Base-by-base conservation (phyloP, 2,113 vertebrate genomes). In the Hymenochirus boettgeri region DNA sequence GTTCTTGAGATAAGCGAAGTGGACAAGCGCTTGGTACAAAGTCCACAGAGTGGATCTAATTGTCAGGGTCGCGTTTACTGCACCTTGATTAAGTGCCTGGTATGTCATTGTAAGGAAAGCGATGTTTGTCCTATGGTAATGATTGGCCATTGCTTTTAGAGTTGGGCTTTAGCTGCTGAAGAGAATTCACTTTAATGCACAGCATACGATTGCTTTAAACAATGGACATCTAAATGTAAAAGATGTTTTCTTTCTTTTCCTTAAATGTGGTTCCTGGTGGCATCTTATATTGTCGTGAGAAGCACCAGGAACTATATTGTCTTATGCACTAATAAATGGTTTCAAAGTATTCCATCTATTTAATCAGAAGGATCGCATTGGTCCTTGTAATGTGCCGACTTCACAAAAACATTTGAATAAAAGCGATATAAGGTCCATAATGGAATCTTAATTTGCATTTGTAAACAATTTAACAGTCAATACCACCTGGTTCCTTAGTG, bases 181-280 rank as follows among this genome's bases (percentile, higher is more conserved):
- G 46, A 21, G 22, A 21, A 48, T 48, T 48, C 18, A 48, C 7
- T 11, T 48, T 48, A 48, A 48, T 48, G 46, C 19, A 48, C 21
- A 23, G 46, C 46, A 48, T 48, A 48, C 22, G 19, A 23, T 48
- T 48, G 18, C 46, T 46, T 12, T 48, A 21, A 22, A 48, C 46
- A 48, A 48, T 48, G 18, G 46, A 48, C 18, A 48, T 48, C 18
- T 48, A 48, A 48, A 48, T 48, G 46, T n/a, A 48, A 22, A 21
- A 48, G 46, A 48, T 48, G 46, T 21, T 48, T 21, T 12, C 9
- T 48, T 48, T 42, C 39, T 42, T 42, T 12, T 48, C 22, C 46
- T 48, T 48, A 23, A 48, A 48, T 48, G 21, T 21, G 18, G 46
- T 48, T 48, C 3, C 21, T 22, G 46, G 7, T 12, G 12, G 46